These are phyloP conservation scores for Limnephilus auricula DNA, from an alignment of 2,888 invertebrate genomes.

Conservation along the genomic window DNA sequence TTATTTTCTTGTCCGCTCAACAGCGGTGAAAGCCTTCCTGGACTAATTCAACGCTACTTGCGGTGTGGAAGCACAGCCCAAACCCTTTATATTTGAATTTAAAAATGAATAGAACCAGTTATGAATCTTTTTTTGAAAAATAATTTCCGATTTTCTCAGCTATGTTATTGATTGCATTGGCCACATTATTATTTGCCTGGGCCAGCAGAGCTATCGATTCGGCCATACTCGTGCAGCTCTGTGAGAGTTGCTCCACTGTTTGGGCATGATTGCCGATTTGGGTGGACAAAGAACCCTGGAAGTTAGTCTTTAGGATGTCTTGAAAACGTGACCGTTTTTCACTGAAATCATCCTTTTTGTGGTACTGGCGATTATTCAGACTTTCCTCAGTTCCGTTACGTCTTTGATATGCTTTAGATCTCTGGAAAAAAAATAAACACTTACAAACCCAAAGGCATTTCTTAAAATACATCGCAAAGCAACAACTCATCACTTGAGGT, in stretches of 20 bases:
- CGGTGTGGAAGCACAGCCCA: neutral
- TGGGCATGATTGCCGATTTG: conserved; percentile 31
- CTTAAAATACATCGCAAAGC: too few relatives aligned
- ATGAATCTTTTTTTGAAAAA: conserved; percentile 2
- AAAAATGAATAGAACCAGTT: neutral
- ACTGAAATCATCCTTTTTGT: conserved; percentile 11
- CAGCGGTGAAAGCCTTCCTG: neutral
- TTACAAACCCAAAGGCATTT: neutral
- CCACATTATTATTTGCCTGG: conserved; percentile 37
- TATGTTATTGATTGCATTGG: conserved; percentile 43
- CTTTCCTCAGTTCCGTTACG: conserved; percentile 3
- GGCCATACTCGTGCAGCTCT: conserved; percentile 34
- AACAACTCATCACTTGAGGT: neutral
- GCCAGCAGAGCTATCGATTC: conserved; percentile 29
- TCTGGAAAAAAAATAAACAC: neutral
- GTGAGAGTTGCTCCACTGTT: conserved; percentile 40
- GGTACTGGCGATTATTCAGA: neutral
- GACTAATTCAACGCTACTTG: neutral
- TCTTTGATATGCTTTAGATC: neutral
- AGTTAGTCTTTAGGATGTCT: conserved; percentile 24
- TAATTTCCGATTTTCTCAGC: conserved; percentile 13
- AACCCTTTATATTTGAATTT: neutral
- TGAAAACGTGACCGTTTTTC: conserved; percentile 6
- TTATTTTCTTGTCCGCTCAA: neutral
- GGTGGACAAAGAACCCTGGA: conserved; percentile 22